Percentiles rank a stretch among this genome's conserved stretches.
phyloP scores from a whole-genome alignment of 2,113 vertebrate genomes.

The Zootoca vivipara region DNA sequence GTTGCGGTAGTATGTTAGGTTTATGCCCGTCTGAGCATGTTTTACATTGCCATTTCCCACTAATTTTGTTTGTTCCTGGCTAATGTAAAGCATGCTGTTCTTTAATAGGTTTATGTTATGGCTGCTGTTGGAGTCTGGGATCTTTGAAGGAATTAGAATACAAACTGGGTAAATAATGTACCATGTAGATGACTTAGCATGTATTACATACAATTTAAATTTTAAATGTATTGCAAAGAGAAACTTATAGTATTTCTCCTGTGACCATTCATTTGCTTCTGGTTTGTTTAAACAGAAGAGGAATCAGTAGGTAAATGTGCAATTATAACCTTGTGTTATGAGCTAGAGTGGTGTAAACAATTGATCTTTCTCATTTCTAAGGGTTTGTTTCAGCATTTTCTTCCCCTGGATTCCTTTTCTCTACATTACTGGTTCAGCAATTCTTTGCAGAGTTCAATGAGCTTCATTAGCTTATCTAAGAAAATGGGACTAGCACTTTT shows the following conservation, averaged over 20 bases:
- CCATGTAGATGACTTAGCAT: conserved; percentile 55
- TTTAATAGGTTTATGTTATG: conserved; percentile 53
- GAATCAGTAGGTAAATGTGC: conserved; percentile 37
- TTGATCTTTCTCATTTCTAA: conserved; percentile 60
- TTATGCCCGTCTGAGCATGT: neutral
- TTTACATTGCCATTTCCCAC: conserved; percentile 34
- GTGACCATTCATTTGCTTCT: conserved; percentile 40
- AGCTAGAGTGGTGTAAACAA: conserved; percentile 24
- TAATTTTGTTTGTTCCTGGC: conserved; percentile 44
- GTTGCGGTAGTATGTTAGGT: neutral
- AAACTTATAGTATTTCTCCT: conserved; percentile 8
- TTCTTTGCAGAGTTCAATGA: conserved; percentile 74
- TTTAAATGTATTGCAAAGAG: conserved; percentile 49
- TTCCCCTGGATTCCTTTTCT: conserved; percentile 44
- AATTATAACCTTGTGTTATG: conserved; percentile 13
- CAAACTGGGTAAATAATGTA: conserved; percentile 50
- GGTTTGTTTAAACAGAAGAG: conserved; percentile 26
- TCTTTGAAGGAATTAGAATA: conserved; percentile 43
- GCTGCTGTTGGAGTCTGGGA: conserved; percentile 13
- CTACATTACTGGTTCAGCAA: conserved; percentile 63
- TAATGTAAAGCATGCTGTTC: conserved; percentile 46
- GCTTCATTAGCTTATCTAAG: conserved; percentile 75
- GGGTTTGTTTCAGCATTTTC: conserved; percentile 5
- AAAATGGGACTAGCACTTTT: conserved; percentile 67
- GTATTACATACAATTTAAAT: conserved; percentile 39